Evolutionary conservation across 2,888 invertebrate genomes (phyloP), one percentile per base, ranked within the genome.

Genomic region (Rambutsinella grinnellia): DNA sequence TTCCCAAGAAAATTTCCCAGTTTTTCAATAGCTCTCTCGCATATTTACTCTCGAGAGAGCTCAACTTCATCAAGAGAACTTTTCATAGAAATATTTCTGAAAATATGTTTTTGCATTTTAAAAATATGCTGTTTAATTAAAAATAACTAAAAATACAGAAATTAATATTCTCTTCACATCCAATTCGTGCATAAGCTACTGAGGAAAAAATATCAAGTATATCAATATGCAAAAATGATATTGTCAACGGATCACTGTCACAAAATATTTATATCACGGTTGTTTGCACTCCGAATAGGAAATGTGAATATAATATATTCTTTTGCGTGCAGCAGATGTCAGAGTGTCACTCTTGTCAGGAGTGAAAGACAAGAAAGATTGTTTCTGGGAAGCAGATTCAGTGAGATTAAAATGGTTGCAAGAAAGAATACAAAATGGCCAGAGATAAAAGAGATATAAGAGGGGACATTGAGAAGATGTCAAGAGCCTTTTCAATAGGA

Each of bases 301-400:
- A 13, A 36, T 36, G 13, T 36, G 36, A 13, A 36, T 36, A 36
- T 13, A 36, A 36, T 36, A 8, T 36, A 36, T 36, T 36, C 13
- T 36, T 5, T 8, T 36, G 36, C 36, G 36, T 36, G 36, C 36
- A 17, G 54, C 65, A 65, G 65, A 65, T 65, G 65, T 65, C 23
- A 28, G 21, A 54, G 15, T 65, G 65, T 54, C 53, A 36, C 53
- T 36, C 36, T 36, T 36, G 13, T 5, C 6, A 13, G 36, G 13
- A 8, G 36, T 5, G 36, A 13, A 36, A 8, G 36, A 36, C 13
- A 36, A 36, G 13, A 36, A 36, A 36, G 13, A 36, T 36, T n/a
- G n/a, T n/a, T n/a, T n/a, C 36, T 36, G 36, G 13, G 36, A 36
- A 8, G 36, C 6, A 36, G 36, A 36, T 36, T 5, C 5, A 8